Percentiles rank a stretch among this genome's conserved stretches.
These are phyloP conservation scores for Lophotriccus pileatus DNA, from an alignment of 2,797 vertebrate genomes.

Conservation along the genomic window DNA sequence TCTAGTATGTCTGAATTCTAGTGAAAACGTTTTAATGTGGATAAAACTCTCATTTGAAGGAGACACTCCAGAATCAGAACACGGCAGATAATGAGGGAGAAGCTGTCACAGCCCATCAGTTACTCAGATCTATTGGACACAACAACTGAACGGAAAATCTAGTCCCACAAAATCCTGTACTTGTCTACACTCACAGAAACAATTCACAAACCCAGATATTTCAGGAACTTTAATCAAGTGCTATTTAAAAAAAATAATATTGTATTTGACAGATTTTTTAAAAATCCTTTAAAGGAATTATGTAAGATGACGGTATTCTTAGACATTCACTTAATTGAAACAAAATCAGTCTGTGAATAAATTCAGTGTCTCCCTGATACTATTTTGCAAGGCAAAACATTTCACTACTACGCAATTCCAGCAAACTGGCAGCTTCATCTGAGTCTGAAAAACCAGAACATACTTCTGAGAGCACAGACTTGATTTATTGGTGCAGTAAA, in stretches of 20 bases:
- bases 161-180: not conserved
- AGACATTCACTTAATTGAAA: not conserved
- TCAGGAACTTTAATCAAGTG: not conserved
- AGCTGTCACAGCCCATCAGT: not conserved
- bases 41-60: not conserved
- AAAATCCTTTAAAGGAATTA: not conserved
- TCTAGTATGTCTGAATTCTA: not conserved
- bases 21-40: not conserved
- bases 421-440: not conserved
- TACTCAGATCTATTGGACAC: constrained; percentile 10
- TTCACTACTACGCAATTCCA: not conserved
- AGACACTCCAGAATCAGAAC: not conserved
- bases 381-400: constrained; percentile 4
- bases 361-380: not conserved
- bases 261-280: not conserved
- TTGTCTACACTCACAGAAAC: not conserved
- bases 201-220: not conserved
- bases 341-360: not conserved
- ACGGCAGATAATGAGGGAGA: not conserved
- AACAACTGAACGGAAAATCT: constrained; percentile 21
- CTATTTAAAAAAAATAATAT: not conserved
- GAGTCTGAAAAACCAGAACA: not conserved
- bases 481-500: constrained; percentile 8
- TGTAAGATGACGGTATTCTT: not conserved
- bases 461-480: not conserved